Evolutionary conservation across 1,140 invertebrate species (phyloP).

Genomic region (Teleogryllus occipitalis): DNA sequence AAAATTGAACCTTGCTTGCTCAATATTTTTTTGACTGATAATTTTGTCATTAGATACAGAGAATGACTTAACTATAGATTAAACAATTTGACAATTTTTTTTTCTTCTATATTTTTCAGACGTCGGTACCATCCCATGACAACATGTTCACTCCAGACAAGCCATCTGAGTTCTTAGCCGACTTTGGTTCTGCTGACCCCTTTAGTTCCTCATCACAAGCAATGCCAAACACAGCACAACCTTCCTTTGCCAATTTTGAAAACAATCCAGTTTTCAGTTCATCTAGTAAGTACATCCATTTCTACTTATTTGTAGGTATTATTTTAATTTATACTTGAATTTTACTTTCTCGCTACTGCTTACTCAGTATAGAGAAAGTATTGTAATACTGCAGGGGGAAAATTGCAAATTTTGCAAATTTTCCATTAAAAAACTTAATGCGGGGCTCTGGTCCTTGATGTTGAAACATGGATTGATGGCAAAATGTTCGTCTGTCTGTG

Average conservation of each 20-base stretch:
- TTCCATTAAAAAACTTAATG: too few relatives aligned
- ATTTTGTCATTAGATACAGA: too few relatives aligned
- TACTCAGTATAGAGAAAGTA: neutral
- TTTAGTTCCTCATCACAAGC: slow-evolving; percentile 24
- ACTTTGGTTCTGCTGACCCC: slow-evolving; percentile 44
- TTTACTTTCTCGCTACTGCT: neutral
- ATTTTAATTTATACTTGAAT: neutral
- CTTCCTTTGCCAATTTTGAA: slow-evolving; percentile 63
- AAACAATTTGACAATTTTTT: too few relatives aligned
- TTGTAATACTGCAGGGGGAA: neutral
- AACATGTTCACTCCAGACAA: slow-evolving; percentile 41
- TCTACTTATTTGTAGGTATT: neutral
- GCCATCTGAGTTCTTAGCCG: slow-evolving; percentile 45
- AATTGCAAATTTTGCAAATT: too few relatives aligned
- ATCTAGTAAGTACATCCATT: slow-evolving; percentile 38
- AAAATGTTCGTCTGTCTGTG: too few relatives aligned
- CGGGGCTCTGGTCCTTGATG: too few relatives aligned
- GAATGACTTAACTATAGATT: too few relatives aligned
- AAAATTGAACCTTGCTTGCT: too few relatives aligned
- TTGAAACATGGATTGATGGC: too few relatives aligned
- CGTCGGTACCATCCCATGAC: slow-evolving; percentile 20
- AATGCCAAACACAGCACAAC: slow-evolving; percentile 27
- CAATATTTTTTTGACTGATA: too few relatives aligned
- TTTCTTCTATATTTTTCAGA: slow-evolving; percentile 12
- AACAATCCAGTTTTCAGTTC: slow-evolving; percentile 59